phyloP scores from a whole-genome alignment of 2,888 invertebrate species.

The Agrochola macilenta region DNA sequence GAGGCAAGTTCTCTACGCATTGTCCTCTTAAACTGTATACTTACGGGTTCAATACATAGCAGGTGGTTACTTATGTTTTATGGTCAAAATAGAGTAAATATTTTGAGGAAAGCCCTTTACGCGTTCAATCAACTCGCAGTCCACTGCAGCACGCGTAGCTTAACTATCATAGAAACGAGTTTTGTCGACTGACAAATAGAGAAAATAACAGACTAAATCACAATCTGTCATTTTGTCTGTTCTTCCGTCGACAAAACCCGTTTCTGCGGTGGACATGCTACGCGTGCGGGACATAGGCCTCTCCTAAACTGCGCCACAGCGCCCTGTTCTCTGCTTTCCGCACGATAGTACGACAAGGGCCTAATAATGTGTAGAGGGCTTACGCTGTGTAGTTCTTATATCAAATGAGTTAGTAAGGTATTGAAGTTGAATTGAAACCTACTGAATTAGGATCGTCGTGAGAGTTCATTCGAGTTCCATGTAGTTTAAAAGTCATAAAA shows the following conservation, averaged over 20 bases:
- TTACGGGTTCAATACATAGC: neutral
- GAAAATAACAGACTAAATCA: too few relatives aligned
- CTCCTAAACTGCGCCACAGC: neutral
- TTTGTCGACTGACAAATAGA: too few relatives aligned
- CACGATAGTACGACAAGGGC: neutral
- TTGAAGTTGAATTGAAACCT: neutral
- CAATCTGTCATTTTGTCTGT: too few relatives aligned
- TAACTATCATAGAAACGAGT: too few relatives aligned
- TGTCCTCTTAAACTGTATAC: neutral
- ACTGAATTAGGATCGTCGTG: neutral
- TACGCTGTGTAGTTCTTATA: neutral
- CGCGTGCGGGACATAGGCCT: too few relatives aligned
- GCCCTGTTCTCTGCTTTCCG: neutral
- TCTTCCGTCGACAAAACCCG: too few relatives aligned
- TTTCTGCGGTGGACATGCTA: neutral
- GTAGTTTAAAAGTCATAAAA: neutral
- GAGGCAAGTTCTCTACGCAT: neutral
- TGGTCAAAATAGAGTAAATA: neutral
- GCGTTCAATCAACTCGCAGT: neutral
- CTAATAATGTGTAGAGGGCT: neutral
- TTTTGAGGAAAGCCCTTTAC: neutral
- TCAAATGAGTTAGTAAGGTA: neutral
- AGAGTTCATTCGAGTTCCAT: neutral
- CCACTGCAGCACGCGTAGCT: neutral
- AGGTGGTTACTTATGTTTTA: too few relatives aligned